A percentile compares a stretch with the other conserved stretches of the same genome.
Evolutionary conservation across 2,797 vertebrate species (phyloP).

Genomic region (Tragelaphus eurycerus): DNA sequence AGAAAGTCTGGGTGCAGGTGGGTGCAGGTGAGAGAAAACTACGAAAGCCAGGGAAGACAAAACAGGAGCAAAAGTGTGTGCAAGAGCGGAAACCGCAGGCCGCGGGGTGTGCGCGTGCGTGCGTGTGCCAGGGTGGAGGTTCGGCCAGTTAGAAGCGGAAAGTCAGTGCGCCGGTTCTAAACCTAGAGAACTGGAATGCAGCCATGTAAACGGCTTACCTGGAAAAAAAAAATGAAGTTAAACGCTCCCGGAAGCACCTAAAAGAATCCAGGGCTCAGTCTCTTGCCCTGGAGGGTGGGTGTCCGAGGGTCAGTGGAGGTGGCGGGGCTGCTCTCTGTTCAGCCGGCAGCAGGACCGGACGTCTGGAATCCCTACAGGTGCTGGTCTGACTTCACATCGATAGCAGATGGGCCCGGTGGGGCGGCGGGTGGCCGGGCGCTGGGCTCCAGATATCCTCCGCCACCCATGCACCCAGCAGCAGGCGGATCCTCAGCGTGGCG

Average conservation of each 20-base stretch:
- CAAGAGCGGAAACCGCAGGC: background rate
- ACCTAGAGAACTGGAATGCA: background rate
- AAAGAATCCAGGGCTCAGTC: background rate
- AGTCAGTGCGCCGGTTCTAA: fast-evolving
- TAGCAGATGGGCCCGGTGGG: background rate
- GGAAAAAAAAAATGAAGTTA: background rate
- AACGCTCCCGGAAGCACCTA: fast-evolving
- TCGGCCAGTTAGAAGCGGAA: fast-evolving
- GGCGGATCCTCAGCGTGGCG: fast-evolving
- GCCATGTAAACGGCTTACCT: fast-evolving
- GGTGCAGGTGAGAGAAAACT: background rate
- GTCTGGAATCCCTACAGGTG: fast-evolving
- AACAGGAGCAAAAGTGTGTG: no score
- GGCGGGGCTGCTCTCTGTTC: fast-evolving
- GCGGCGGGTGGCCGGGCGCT: no score
- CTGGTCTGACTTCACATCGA: fast-evolving
- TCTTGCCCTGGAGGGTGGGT: background rate
- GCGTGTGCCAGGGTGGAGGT: fast-evolving
- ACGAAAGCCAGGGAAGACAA: background rate
- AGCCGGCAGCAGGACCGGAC: background rate
- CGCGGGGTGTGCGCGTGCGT: fast-evolving
- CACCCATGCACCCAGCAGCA: background rate
- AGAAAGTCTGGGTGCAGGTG: background rate
- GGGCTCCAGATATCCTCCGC: background rate
- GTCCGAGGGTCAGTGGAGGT: background rate